These are phyloP conservation scores for Myotis vivesi DNA, from an alignment of 2,797 vertebrate genomes.

Conservation along the genomic window DNA sequence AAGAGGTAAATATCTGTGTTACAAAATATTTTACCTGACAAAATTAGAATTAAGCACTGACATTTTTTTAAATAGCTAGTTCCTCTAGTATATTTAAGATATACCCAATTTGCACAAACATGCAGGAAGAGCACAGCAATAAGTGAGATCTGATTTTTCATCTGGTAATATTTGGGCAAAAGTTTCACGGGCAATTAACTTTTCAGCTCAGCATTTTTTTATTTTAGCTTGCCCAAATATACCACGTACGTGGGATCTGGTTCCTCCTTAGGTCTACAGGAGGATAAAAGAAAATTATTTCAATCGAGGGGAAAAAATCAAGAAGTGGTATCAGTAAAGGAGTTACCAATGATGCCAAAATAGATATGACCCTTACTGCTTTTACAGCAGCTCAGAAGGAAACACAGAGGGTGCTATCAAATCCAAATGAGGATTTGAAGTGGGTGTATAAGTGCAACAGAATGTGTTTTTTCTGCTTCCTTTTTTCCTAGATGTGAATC, in stretches of 20 bases:
- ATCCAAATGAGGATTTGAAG: neutral
- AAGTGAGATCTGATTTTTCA: neutral
- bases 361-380: neutral
- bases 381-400: neutral
- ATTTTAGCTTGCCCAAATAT: neutral
- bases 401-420: neutral
- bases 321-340: neutral
- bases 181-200: neutral
- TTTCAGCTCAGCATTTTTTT: neutral
- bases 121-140: neutral
- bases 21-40: neutral
- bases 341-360: neutral
- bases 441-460: neutral
- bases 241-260: neutral
- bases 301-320: neutral
- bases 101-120: neutral
- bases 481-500: neutral
- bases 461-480: neutral
- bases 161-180: neutral
- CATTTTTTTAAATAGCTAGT: neutral
- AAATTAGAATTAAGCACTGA: neutral
- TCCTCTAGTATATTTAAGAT: neutral
- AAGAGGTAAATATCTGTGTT: neutral
- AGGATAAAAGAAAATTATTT: neutral
- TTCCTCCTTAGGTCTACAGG: neutral